These are phyloP conservation scores for Epirrhoe alternata DNA, from an alignment of 2,888 invertebrate genomes.

Conservation along the genomic window DNA sequence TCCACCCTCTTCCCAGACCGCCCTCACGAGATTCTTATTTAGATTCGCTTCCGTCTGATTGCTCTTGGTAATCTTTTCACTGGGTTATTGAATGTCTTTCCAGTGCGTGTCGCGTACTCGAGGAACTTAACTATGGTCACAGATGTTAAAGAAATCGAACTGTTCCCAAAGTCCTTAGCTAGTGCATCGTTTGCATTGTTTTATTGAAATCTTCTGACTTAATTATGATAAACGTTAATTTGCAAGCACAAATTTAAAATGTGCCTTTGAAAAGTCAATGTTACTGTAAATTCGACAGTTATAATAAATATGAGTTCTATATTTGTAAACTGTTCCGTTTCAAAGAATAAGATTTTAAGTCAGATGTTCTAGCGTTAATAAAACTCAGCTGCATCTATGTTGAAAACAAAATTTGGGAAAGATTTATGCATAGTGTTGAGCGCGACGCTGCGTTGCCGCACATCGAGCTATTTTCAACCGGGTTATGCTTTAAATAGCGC, in stretches of 20 bases:
- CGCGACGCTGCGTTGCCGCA: slow-evolving; percentile 82
- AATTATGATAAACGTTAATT: slow-evolving; percentile 24
- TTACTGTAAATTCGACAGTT: neutral
- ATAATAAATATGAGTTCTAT: neutral
- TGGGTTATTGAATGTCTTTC: slow-evolving; percentile 84
- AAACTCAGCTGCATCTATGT: slow-evolving; percentile 72
- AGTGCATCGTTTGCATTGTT: slow-evolving; percentile 1
- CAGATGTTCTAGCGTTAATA: slow-evolving; percentile 46
- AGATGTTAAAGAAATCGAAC: slow-evolving; percentile 64
- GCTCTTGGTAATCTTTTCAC: slow-evolving; percentile 85
- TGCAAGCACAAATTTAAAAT: neutral
- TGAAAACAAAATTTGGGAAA: slow-evolving; percentile 82
- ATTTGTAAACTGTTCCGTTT: slow-evolving; percentile 7
- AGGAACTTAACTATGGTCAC: slow-evolving; percentile 62
- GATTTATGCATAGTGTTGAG: slow-evolving; percentile 79
- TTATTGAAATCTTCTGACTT: neutral
- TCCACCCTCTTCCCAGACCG: slow-evolving; percentile 68
- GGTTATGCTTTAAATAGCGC: slow-evolving; percentile 84
- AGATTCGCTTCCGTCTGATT: slow-evolving; percentile 86
- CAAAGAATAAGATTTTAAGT: slow-evolving; percentile 10
- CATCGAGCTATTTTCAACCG: slow-evolving; percentile 81
- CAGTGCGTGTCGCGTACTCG: slow-evolving; percentile 76
- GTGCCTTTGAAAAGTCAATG: neutral
- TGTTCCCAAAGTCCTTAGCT: slow-evolving; percentile 19
- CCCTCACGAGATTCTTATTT: slow-evolving; percentile 85